Conservation (phyloP, 2,797 vertebrate species). For the Epinephelus awoara region DNA sequence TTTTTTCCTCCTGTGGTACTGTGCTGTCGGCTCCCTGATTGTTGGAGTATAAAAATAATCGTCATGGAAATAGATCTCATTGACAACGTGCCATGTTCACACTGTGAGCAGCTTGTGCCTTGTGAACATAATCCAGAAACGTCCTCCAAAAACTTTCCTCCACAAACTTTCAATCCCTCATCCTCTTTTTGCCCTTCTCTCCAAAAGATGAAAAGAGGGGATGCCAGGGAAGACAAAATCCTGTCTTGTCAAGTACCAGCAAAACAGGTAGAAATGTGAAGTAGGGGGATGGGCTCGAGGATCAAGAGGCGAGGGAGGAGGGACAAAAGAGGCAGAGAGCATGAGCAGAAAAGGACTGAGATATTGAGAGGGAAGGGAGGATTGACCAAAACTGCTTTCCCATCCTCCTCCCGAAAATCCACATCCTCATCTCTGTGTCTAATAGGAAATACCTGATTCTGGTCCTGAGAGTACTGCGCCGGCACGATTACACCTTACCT, state of each 20-base stretch:
- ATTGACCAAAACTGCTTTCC: constrained; percentile 82
- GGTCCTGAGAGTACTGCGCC: constrained; percentile 79
- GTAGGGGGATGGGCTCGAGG: constrained; percentile 61
- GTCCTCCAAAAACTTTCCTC: constrained; percentile 89
- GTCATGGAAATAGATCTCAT: constrained; percentile 90
- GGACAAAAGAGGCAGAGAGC: constrained; percentile 53
- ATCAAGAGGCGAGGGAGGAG: constrained; percentile 62
- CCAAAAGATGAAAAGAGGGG: constrained; percentile 72
- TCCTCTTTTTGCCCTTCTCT: constrained; percentile 84
- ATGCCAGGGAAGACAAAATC: constrained; percentile 81
- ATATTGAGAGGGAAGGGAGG: constrained; percentile 58
- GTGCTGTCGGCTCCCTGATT: constrained; percentile 86
- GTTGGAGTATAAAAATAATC: constrained; percentile 89
- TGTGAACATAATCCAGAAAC: constrained; percentile 89
- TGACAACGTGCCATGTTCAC: constrained; percentile 90
- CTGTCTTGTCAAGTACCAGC: constrained; percentile 75
- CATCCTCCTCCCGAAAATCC: constrained; percentile 77
- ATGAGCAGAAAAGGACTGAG: constrained; percentile 35
- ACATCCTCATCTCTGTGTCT: constrained; percentile 86
- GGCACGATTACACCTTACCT: constrained; percentile 86
- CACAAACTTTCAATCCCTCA: constrained; percentile 86
- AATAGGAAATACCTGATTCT: constrained; percentile 87
- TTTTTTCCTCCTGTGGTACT: constrained; percentile 74
- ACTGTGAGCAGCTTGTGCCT: constrained; percentile 91
- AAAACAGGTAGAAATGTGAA: constrained; percentile 79